Evolutionary conservation across 2,797 vertebrate genomes (phyloP), one percentile per base, ranked within the genome.

Genomic region (Numenius phaeopus): DNA sequence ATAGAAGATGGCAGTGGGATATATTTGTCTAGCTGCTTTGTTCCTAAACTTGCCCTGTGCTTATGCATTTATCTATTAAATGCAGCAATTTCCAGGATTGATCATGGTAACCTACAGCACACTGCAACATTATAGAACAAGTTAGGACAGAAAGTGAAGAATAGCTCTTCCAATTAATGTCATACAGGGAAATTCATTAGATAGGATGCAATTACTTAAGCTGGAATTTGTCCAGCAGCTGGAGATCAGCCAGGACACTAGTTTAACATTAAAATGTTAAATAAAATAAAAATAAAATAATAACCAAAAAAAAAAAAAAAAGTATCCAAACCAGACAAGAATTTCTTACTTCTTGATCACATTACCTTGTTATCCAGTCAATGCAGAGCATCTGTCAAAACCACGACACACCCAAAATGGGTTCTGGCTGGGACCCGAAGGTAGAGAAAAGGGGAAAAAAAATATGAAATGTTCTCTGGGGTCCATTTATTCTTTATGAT

Each of bases 161-260:
- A 94, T 27, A 89, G 69, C 24, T 80, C 83, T 89, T 83, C 75
- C 87, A 93, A 86, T 96, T 97, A 96, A 90, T 75, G 67, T 30
- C 90, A 95, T 19, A 83, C 59, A 89, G 40, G 18, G 24, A 94
- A 84, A 95, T 94, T 93, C 69, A 90, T 92, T 96, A 65, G 78
- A 82, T 62, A 73, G 44, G 29, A 83, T 85, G 73, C 27, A 95
- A 94, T 94, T 94, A 97, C 54, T 95, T 93, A 65, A 84, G 61
- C 40, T 95, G 92, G 83, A 96, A 78, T 77, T 87, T 76, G 7
- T 85, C 92, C 92, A 96, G 75, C 71, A 81, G 27, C 59, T 93
- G 94, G 88, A 93, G 32, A 83, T 93, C 72, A 83, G 90, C 81
- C 93, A 96, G 64, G 46, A 71, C 17, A 65, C 3, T 44, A 44